phyloP scores from a whole-genome alignment of 2,113 vertebrate species.

The Antechinus flavipes region DNA sequence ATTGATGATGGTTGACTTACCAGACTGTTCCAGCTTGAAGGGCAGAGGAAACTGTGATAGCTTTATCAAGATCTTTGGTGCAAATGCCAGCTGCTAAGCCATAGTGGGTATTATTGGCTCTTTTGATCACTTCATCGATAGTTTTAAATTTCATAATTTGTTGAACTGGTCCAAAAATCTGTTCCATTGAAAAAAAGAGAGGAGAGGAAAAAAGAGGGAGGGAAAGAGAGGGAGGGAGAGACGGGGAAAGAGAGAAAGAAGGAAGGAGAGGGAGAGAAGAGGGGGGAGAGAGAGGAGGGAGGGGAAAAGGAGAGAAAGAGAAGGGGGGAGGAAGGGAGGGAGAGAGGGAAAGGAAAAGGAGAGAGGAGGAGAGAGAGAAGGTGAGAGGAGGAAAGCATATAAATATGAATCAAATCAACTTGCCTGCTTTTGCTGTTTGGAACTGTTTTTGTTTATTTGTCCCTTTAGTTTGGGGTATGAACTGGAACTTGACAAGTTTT shows the following conservation, averaged over 20 bases:
- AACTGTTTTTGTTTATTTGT: background rate
- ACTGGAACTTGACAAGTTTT: background rate
- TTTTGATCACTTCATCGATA: conserved; percentile 87
- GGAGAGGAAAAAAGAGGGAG: background rate
- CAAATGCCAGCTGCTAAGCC: conserved; percentile 90
- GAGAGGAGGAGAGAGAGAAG: too few relatives aligned
- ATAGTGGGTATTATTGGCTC: conserved; percentile 89
- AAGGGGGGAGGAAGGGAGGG: background rate
- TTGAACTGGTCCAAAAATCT: conserved; percentile 93
- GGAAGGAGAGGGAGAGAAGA: background rate
- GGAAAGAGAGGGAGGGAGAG: background rate
- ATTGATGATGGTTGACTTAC: conserved; percentile 72
- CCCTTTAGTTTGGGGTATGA: background rate
- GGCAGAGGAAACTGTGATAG: conserved; percentile 86
- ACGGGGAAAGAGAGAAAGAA: too few relatives aligned
- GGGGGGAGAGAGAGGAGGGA: too few relatives aligned
- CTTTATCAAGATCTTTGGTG: conserved; percentile 89
- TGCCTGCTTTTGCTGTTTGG: background rate
- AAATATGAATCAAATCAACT: background rate
- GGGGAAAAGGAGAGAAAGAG: background rate
- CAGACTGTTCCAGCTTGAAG: conserved; percentile 90
- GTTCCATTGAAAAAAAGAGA: background rate
- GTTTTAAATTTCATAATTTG: conserved; percentile 90
- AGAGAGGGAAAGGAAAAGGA: fast-evolving
- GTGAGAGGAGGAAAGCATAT: background rate